Evolutionary conservation across 2,113 vertebrate genomes (phyloP).

Genomic region (Etheostoma cragini): DNA sequence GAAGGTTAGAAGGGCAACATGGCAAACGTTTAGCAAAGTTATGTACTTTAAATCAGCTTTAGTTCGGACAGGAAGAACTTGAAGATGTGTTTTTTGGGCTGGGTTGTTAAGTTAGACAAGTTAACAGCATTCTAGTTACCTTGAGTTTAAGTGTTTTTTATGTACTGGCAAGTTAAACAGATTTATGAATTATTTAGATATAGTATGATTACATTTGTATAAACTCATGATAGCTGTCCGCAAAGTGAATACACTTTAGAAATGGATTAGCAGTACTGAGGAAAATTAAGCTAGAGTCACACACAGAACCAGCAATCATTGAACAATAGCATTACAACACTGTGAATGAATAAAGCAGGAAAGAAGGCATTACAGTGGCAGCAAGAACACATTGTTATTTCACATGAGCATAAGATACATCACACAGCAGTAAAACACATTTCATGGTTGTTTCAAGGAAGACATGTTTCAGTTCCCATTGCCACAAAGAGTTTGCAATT

Average conservation of each 20-base stretch:
- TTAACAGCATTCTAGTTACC: conserved; percentile 81
- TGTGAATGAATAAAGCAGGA: conserved; percentile 40
- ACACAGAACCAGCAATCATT: conserved; percentile 58
- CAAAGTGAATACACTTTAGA: conserved; percentile 52
- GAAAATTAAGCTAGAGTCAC: conserved; percentile 26
- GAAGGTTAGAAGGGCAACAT: conserved; percentile 85
- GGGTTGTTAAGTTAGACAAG: conserved; percentile 77
- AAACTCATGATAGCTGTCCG: conserved; percentile 45
- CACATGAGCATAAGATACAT: conserved; percentile 53
- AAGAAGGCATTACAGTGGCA: conserved; percentile 44
- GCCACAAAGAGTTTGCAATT: conserved; percentile 37
- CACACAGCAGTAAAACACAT: conserved; percentile 54
- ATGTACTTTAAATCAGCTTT: conserved; percentile 82
- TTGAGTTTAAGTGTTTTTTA: conserved; percentile 76
- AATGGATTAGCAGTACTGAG: conserved; percentile 58
- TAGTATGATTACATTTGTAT: conserved; percentile 53
- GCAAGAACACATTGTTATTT: conserved; percentile 55
- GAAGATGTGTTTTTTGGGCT: conserved; percentile 73
- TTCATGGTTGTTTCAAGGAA: conserved; percentile 78
- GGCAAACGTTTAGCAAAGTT: conserved; percentile 84
- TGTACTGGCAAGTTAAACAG: conserved; percentile 77
- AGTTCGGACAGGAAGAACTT: conserved; percentile 80
- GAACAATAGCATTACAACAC: conserved; percentile 40
- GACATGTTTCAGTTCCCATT: conserved; percentile 61
- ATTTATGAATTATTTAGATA: conserved; percentile 85